Conservation (phyloP, 1,140 invertebrate genomes). For the Andricus grossulariae region DNA sequence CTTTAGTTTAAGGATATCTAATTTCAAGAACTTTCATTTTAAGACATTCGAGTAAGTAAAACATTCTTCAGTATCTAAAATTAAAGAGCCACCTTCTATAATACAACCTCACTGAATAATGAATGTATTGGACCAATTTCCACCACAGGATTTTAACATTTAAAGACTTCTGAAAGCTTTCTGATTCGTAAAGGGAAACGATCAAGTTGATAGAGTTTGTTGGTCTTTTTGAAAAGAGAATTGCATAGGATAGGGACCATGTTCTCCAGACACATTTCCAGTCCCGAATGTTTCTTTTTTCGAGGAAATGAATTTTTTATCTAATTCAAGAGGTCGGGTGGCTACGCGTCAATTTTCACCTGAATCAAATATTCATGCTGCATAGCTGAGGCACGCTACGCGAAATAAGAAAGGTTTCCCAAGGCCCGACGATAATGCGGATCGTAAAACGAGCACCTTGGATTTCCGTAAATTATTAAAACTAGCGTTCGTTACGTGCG, state of each 20-base stretch:
- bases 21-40: too few relatives aligned
- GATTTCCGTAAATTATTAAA: constrained; percentile 15
- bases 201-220: constrained; percentile 1
- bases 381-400: not conserved
- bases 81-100: too few relatives aligned
- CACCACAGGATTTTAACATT: not conserved
- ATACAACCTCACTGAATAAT: too few relatives aligned
- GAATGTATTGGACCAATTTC: too few relatives aligned
- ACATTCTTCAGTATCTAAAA: too few relatives aligned
- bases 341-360: constrained; percentile 11
- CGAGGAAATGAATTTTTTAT: constrained; percentile 17
- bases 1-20: too few relatives aligned
- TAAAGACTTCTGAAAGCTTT: constrained; percentile 1
- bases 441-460: constrained; percentile 13
- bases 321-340: not conserved
- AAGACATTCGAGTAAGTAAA: too few relatives aligned
- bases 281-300: constrained; percentile 4
- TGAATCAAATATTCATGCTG: constrained; percentile 10
- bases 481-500: not conserved
- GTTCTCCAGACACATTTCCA: not conserved
- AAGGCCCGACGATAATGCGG: constrained; percentile 11
- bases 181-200: not conserved
- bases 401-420: constrained; percentile 20
- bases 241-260: not conserved
- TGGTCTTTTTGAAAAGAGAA: not conserved